Evolutionary conservation across 2,888 invertebrate species (phyloP).

Genomic region (Phalera bucephala): DNA sequence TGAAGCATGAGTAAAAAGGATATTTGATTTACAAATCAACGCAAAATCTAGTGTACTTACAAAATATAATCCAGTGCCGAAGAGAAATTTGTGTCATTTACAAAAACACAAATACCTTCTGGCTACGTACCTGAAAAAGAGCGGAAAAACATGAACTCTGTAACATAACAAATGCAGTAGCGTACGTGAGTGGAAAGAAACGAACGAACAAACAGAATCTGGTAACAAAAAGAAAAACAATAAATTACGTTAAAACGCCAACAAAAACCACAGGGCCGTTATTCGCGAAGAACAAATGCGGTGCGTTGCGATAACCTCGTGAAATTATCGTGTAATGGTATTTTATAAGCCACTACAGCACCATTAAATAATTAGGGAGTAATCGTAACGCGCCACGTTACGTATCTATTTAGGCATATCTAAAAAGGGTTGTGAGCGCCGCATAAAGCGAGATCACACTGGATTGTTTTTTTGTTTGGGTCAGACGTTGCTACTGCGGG

Average conservation of each 20-base stretch:
- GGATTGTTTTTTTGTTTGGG: conserved; percentile 17
- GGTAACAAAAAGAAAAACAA: conserved; percentile 62
- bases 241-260: conserved; percentile 70
- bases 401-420: too few relatives aligned
- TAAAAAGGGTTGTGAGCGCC: too few relatives aligned
- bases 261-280: conserved; percentile 63
- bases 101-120: conserved; percentile 8
- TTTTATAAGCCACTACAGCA: too few relatives aligned
- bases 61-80: neutral
- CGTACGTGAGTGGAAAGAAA: conserved; percentile 51
- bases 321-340: too few relatives aligned
- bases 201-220: conserved; percentile 42
- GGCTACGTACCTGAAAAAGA: conserved; percentile 39
- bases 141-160: conserved; percentile 21
- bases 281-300: too few relatives aligned
- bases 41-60: neutral
- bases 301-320: too few relatives aligned
- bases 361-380: too few relatives aligned
- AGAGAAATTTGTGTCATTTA: neutral
- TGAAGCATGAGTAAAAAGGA: too few relatives aligned
- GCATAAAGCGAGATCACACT: conserved; percentile 41
- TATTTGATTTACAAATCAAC: too few relatives aligned
- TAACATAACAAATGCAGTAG: conserved; percentile 52
- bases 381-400: too few relatives aligned
- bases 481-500: too few relatives aligned